A percentile compares a stretch with the other conserved stretches of the same genome.
phyloP scores from a whole-genome alignment of 64 coral and sea anemone genomes.

The Porites lutea region DNA sequence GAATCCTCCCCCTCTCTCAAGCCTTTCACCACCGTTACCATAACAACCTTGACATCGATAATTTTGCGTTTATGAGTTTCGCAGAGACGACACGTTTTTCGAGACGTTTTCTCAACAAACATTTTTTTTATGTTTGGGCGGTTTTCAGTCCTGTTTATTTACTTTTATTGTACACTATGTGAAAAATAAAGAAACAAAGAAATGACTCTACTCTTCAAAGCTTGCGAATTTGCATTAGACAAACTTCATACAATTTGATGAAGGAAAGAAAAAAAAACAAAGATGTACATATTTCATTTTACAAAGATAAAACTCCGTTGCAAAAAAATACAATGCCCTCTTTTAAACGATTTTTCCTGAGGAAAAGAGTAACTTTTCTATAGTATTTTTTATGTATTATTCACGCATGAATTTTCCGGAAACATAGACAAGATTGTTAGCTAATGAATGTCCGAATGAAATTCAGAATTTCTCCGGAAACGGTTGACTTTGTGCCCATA shows the following conservation, averaged over 20 bases:
- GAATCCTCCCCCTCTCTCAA: background rate
- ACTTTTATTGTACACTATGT: background rate
- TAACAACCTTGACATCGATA: background rate
- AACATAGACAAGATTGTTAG: constrained; percentile 15
- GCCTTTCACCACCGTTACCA: background rate
- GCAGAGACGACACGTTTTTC: too few relatives aligned
- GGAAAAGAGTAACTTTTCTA: background rate
- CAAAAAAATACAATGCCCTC: background rate
- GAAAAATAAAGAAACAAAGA: background rate
- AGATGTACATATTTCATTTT: background rate
- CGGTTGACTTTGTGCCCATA: background rate
- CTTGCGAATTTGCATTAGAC: background rate
- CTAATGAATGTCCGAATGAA: background rate
- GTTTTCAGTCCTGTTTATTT: background rate
- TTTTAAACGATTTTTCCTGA: background rate
- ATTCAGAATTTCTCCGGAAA: constrained; percentile 18
- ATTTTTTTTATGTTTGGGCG: background rate
- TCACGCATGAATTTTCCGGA: background rate
- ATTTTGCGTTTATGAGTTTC: background rate
- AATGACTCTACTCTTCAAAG: background rate
- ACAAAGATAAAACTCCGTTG: background rate
- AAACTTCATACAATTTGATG: background rate
- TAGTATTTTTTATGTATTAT: background rate
- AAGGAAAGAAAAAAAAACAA: background rate
- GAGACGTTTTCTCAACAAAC: too few relatives aligned